Evolutionary conservation across 37 sponge, comb jelly and placozoan genomes (phyloP).

Genomic region (Chondrosia reniformis): DNA sequence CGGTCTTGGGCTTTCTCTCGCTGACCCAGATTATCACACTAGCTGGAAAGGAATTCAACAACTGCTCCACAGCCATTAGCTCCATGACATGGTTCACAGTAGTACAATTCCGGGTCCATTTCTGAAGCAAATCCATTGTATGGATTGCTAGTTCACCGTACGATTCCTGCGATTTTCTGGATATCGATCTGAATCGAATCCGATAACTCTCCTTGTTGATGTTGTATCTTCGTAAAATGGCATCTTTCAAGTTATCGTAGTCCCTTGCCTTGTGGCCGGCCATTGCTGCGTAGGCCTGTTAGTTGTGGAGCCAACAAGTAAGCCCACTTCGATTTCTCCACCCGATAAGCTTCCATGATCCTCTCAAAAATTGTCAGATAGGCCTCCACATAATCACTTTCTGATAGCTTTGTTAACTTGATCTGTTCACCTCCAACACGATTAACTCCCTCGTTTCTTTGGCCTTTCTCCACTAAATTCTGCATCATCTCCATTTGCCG

Average conservation of each 20-base stretch:
- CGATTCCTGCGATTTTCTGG: not conserved
- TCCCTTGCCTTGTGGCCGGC: not conserved
- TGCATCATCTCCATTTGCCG: too few species aligned
- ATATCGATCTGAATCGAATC: constrained; percentile 1
- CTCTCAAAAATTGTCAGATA: too few species aligned
- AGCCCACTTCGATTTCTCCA: too few species aligned
- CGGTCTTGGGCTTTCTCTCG: too few species aligned
- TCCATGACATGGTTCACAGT: constrained; percentile 5
- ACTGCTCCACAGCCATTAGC: constrained; percentile 26
- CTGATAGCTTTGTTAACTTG: too few species aligned
- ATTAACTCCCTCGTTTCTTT: too few species aligned
- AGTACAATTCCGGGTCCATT: constrained; percentile 23
- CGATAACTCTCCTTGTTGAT: constrained; percentile 6
- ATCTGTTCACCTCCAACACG: too few species aligned
- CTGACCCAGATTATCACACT: constrained; percentile 25
- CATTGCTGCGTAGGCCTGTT: constrained; percentile 24
- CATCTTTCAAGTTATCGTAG: not conserved
- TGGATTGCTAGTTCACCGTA: constrained; percentile 20
- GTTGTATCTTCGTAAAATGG: constrained; percentile 14
- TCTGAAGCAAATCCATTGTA: constrained; percentile 8
- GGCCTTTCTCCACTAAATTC: too few species aligned
- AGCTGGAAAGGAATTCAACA: constrained; percentile 25
- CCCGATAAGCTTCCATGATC: not conserved
- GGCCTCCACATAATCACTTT: too few species aligned
- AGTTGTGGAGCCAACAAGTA: too few species aligned